These are phyloP conservation scores for Eupelmus urozonus DNA, from an alignment of 2,888 invertebrate genomes.

Conservation along the genomic window DNA sequence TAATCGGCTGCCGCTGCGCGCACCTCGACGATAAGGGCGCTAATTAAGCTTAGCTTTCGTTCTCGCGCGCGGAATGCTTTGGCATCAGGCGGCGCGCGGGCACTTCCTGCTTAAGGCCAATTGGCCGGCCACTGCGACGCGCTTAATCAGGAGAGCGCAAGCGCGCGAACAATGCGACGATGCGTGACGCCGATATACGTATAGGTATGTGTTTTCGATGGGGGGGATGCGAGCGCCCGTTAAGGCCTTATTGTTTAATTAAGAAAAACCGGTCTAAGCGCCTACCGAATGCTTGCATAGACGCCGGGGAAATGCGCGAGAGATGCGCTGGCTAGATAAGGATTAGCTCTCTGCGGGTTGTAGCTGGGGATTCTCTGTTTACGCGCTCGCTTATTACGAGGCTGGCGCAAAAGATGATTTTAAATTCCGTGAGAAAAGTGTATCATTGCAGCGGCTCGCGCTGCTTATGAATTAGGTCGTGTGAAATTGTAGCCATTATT, in stretches of 20 bases:
- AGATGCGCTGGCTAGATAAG: conserved; percentile 1
- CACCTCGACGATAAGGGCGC: conserved; percentile 35
- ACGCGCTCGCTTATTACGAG: no score
- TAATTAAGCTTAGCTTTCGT: conserved; percentile 45
- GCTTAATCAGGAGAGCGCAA: conserved; percentile 27
- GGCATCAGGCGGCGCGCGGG: background rate
- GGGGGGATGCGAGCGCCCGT: conserved; percentile 3
- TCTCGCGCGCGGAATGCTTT: conserved; percentile 29
- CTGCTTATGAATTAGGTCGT: no score
- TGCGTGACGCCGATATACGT: conserved; percentile 2
- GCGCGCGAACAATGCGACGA: no score
- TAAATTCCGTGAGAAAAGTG: no score
- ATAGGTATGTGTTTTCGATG: no score
- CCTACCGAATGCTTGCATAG: background rate
- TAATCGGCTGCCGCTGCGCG: background rate
- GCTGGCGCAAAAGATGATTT: no score
- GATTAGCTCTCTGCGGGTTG: no score
- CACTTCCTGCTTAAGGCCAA: conserved; percentile 42
- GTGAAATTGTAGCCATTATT: no score
- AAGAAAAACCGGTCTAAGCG: conserved; percentile 36
- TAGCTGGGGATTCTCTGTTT: background rate
- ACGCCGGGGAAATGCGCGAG: conserved; percentile 13
- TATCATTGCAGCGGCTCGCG: no score
- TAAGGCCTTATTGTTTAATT: conserved; percentile 47
- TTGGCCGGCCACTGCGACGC: background rate